Conservation (phyloP, 2,113 vertebrate genomes). For the Chroicocephalus ridibundus region DNA sequence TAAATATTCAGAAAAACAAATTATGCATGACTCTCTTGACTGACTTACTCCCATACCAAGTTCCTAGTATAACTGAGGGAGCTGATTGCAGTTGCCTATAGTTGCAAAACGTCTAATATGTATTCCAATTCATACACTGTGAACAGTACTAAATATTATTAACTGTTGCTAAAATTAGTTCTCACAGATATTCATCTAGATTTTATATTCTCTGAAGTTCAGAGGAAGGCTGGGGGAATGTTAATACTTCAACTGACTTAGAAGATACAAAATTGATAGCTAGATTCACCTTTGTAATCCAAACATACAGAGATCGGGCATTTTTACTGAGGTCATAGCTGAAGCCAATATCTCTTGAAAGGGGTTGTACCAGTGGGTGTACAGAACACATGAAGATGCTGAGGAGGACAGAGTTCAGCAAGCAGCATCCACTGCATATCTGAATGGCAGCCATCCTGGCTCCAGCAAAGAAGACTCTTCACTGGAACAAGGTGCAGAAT, state of each 20-base stretch:
- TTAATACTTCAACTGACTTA: not conserved
- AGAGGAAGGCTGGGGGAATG: not conserved
- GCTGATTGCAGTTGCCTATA: not conserved
- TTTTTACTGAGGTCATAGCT: not conserved
- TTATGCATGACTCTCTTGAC: not conserved
- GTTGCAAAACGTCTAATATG: not conserved
- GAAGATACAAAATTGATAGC: not conserved
- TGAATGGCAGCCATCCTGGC: slow-evolving; percentile 34
- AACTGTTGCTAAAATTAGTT: not conserved
- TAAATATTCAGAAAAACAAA: not conserved
- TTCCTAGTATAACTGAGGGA: not conserved
- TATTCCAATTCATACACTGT: not conserved
- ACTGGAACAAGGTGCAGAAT: slow-evolving; percentile 14
- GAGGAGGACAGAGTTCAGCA: slow-evolving; percentile 80
- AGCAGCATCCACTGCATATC: slow-evolving; percentile 44
- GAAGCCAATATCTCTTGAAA: slow-evolving; percentile 18
- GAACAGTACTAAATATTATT: not conserved
- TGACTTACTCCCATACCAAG: not conserved
- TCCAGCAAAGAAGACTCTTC: not conserved
- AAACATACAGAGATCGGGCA: not conserved
- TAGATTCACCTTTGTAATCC: not conserved
- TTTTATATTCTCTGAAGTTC: not conserved
- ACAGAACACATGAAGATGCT: slow-evolving; percentile 89
- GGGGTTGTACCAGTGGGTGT: slow-evolving; percentile 89
- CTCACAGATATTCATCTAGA: not conserved